These are phyloP conservation scores for Haliaeetus leucogaster DNA, from an alignment of 2,113 vertebrate genomes.

Conservation along the genomic window DNA sequence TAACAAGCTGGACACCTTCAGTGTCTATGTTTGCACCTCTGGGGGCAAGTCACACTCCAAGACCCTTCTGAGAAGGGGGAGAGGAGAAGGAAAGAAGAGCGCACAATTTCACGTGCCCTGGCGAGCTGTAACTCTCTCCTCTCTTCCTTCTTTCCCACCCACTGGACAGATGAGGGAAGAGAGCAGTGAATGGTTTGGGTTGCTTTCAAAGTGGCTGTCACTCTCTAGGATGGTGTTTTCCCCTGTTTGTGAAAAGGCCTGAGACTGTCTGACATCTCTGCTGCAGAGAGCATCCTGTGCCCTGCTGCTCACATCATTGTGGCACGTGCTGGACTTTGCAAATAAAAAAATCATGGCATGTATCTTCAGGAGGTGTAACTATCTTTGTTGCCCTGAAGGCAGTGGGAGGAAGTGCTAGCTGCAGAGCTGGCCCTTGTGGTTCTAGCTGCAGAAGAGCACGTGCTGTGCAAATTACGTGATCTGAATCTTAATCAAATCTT, in stretches of 20 bases:
- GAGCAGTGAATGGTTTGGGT: neutral
- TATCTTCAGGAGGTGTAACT: neutral
- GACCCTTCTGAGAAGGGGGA: neutral
- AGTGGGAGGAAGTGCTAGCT: neutral
- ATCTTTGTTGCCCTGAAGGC: neutral
- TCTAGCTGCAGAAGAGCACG: neutral
- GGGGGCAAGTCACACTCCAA: neutral
- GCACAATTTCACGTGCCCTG: neutral
- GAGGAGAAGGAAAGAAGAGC: neutral
- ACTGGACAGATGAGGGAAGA: neutral
- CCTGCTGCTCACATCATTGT: accelerated
- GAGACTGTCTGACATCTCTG: neutral
- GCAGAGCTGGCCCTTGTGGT: neutral
- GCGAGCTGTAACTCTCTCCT: neutral
- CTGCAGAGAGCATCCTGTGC: neutral
- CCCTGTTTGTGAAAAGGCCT: neutral
- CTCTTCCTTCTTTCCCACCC: neutral
- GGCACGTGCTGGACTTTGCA: neutral
- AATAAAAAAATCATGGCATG: neutral
- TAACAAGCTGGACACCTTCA: neutral
- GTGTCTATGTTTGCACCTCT: neutral
- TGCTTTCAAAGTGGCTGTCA: neutral
- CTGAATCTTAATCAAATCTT: neutral
- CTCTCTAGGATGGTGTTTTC: neutral
- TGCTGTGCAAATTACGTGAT: neutral